Evolutionary conservation across 2,797 vertebrate genomes (phyloP), one percentile per base, ranked within the genome.

Genomic region (Takifugu ocellatus): DNA sequence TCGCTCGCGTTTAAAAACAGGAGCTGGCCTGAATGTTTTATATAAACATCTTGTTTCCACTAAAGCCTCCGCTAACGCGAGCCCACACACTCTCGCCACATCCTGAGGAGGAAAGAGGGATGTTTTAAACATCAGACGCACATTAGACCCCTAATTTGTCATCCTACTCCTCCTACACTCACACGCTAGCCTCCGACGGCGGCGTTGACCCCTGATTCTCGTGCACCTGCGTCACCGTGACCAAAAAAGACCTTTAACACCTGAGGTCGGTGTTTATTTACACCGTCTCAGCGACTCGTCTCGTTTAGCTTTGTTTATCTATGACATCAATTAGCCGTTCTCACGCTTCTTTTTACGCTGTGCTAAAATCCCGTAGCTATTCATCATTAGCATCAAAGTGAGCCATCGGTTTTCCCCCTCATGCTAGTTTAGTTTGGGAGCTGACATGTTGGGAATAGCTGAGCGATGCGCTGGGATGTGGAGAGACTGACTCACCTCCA

Each of bases 221-320:
- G 25, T 43, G 53, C 75, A 81, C 61, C 76, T 75, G 67, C 10
- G 64, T 14, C 70, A 6, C 27, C 25, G 16, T 12, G 2, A n/a
- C 46, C 16, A 27, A 50, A 49, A 50, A 51, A 59, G 58, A 50
- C 5, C 53, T 49, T 46, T 50, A 54, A 12, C 36, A 49, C 29
- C 54, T 33, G 39, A 25, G 21, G 21, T 21, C 24, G 9, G 4
- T 29, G 6, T 33, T 33, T 33, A 11, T 33, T 33, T 33, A 7
- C 33, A 33, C 33, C 33, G 2, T 33, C 33, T 33, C 8, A 2
- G 33, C 10, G 6, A 33, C 33, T 33, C 33, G 8, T 9, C 33
- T 33, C 1, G 33, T 33, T 33, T 33, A 8, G 1, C 3, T 33
- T 11, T 33, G 11, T 11, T 33, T 11, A 10, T 9, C 11, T 33